Percentiles rank a stretch among this genome's conserved stretches.
phyloP scores from a whole-genome alignment of 2,797 vertebrate genomes.

The Enteromius viviparus region DNA sequence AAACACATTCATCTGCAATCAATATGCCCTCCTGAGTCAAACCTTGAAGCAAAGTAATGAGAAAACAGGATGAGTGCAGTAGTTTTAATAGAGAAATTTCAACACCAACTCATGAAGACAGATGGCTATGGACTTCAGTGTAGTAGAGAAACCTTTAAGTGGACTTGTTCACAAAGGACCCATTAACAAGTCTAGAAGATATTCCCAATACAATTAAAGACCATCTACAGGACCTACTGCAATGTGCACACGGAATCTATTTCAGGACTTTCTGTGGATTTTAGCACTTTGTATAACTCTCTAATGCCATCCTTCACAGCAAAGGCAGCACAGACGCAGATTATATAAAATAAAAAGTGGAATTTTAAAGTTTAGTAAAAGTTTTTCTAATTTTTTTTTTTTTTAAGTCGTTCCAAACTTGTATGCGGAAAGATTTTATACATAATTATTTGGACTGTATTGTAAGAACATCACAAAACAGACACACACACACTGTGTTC shows the following conservation, averaged over 20 bases:
- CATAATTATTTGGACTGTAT: neutral
- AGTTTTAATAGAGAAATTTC: neutral
- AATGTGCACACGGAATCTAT: slow-evolving; percentile 5
- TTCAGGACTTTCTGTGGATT: neutral
- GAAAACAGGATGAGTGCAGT: neutral
- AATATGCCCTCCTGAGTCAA: neutral
- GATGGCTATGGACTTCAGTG: slow-evolving; percentile 3
- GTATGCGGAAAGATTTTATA: neutral
- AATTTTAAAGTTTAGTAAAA: neutral
- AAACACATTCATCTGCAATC: neutral
- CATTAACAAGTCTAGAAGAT: neutral
- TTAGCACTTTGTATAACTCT: neutral
- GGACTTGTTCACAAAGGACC: slow-evolving; percentile 1
- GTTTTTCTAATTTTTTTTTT: neutral
- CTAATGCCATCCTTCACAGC: neutral
- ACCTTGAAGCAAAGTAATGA: neutral
- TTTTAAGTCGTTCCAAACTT: neutral
- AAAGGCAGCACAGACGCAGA: neutral
- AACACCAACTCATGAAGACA: slow-evolving; percentile 14
- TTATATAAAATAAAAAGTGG: neutral
- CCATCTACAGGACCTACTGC: neutral
- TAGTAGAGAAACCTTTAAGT: neutral
- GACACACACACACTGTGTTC: neutral
- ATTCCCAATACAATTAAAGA: slow-evolving; percentile 2
- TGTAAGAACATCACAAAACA: neutral